Evolutionary conservation across 92 coral and sea anemone species (phyloP).

Genomic region (Montipora capitata): DNA sequence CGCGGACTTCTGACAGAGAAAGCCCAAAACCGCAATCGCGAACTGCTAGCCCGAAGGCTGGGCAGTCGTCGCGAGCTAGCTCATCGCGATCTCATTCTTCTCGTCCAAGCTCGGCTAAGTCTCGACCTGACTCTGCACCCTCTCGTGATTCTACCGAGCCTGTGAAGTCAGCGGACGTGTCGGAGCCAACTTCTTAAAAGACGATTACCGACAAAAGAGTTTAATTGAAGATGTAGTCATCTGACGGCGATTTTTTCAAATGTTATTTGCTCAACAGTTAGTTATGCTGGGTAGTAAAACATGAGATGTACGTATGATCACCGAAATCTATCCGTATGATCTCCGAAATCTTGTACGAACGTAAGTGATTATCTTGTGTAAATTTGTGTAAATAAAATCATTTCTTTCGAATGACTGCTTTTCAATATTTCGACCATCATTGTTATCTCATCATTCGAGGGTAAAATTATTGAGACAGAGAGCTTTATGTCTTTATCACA

Average conservation of each 20-base stretch:
- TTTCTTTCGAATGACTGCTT: neutral
- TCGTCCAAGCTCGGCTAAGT: constrained; percentile 71
- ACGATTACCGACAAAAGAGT: neutral
- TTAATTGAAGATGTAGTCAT: no score
- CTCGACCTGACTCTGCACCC: constrained; percentile 88
- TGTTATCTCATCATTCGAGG: no score
- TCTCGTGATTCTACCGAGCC: constrained; percentile 84
- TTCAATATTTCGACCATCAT: no score
- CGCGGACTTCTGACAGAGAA: constrained; percentile 60
- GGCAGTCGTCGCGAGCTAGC: constrained; percentile 73
- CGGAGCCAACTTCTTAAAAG: constrained; percentile 17
- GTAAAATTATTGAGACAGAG: no score
- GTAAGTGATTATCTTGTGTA: no score
- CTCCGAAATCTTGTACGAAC: no score
- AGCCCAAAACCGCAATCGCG: constrained; percentile 71
- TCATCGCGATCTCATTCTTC: constrained; percentile 72
- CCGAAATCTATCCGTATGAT: no score
- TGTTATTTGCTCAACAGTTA: no score
- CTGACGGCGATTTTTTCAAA: no score
- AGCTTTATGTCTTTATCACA: no score
- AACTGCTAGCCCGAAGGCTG: constrained; percentile 70
- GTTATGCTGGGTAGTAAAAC: neutral
- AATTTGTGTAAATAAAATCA: constrained; percentile 27
- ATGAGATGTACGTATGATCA: neutral
- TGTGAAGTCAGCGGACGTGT: constrained; percentile 54